Conservation (phyloP, 2,797 vertebrate genomes). For the Anguilla marmorata region DNA sequence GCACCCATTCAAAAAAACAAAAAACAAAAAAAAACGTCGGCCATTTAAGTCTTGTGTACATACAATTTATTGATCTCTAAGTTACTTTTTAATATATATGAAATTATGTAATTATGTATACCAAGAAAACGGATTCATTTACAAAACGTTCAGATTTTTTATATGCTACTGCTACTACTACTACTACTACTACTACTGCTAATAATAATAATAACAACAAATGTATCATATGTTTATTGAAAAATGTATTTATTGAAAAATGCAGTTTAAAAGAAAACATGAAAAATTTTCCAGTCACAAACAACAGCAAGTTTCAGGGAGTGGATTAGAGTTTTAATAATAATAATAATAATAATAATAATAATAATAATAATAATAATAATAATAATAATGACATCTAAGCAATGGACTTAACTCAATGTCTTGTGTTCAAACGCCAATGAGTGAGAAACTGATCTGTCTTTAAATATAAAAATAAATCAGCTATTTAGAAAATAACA, state of each 20-base stretch:
- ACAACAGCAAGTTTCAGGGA: not conserved
- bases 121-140: not conserved
- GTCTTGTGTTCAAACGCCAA: no score
- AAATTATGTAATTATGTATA: not conserved
- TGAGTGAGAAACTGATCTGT: no score
- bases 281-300: no score
- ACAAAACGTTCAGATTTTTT: not conserved
- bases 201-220: no score
- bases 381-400: no score
- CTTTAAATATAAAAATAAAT: not conserved
- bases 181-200: no score
- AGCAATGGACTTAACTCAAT: no score
- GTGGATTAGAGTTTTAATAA: not conserved
- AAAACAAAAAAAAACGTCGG: no score
- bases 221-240: no score
- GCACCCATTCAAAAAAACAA: not conserved
- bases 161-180: no score
- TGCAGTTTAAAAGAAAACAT: not conserved
- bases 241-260: not conserved
- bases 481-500: not conserved
- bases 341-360: no score
- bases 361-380: no score
- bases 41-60: not conserved
- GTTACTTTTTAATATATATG: not conserved
- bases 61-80: not conserved